Evolutionary conservation across 2,797 vertebrate species (phyloP).

Genomic region (Microctenopoma stevenorrisi): DNA sequence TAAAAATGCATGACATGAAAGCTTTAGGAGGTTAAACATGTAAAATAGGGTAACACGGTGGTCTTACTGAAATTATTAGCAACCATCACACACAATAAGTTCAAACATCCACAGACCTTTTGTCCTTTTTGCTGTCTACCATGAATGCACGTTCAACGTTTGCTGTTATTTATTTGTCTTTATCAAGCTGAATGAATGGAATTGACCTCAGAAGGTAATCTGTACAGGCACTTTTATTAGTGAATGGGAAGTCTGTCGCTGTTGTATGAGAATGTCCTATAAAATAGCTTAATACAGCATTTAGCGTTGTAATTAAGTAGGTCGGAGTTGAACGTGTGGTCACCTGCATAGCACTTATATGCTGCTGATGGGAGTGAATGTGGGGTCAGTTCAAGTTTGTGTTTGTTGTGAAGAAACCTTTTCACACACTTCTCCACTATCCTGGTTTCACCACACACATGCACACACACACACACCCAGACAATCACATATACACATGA

Average conservation of each 20-base stretch:
- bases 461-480: conserved; percentile 7
- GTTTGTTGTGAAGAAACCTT: conserved; percentile 58
- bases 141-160: not conserved
- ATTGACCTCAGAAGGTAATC: not conserved
- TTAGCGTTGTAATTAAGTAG: conserved; percentile 3
- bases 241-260: no score
- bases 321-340: conserved; percentile 7
- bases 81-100: not conserved
- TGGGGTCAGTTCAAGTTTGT: conserved; percentile 58
- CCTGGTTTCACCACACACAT: conserved; percentile 20
- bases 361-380: conserved; percentile 30
- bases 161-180: not conserved
- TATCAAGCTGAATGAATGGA: not conserved
- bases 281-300: conserved; percentile 3
- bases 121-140: not conserved
- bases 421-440: conserved; percentile 40
- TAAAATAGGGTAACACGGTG: not conserved
- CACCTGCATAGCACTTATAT: conserved; percentile 20
- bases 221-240: not conserved
- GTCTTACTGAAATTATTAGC: conserved; percentile 12
- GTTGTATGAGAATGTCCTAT: not conserved
- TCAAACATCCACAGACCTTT: not conserved
- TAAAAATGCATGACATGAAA: no score
- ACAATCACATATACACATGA: conserved; percentile 41
- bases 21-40: no score